Evolutionary conservation across 2,888 invertebrate species (phyloP).

Genomic region (Aquatica leii): DNA sequence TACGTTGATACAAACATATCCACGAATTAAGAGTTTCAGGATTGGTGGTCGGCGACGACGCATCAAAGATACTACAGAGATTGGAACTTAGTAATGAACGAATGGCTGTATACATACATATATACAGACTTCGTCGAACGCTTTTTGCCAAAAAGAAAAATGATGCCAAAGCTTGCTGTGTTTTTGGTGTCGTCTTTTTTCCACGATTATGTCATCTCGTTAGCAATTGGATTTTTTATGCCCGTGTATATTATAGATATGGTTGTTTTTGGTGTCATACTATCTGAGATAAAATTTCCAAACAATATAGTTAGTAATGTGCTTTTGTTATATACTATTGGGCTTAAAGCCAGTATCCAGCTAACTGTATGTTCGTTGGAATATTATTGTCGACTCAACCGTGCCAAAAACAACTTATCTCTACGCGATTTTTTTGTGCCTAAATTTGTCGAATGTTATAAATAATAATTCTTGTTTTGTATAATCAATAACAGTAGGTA

Average conservation of each 20-base stretch:
- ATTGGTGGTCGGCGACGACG: slow-evolving; percentile 94
- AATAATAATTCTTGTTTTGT: too few species aligned
- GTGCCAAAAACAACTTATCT: slow-evolving; percentile 56
- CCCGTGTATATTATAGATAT: slow-evolving; percentile 85
- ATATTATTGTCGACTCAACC: slow-evolving; percentile 81
- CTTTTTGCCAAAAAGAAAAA: slow-evolving; percentile 58
- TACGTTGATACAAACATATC: too few species aligned
- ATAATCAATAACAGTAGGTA: too few species aligned
- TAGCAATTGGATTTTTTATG: slow-evolving; percentile 85
- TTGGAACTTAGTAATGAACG: slow-evolving; percentile 95
- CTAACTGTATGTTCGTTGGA: slow-evolving; percentile 86
- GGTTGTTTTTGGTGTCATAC: slow-evolving; percentile 71
- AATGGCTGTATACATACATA: slow-evolving; percentile 91
- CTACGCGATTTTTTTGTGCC: neutral
- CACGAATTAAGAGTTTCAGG: too few species aligned
- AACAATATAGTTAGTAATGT: slow-evolving; percentile 70
- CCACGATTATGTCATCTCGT: slow-evolving; percentile 85
- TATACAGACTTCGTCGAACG: slow-evolving; percentile 74
- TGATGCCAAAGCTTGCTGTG: slow-evolving; percentile 68
- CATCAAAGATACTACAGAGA: slow-evolving; percentile 85
- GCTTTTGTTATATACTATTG: slow-evolving; percentile 84
- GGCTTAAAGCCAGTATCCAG: slow-evolving; percentile 78
- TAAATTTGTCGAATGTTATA: neutral
- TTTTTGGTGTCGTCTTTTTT: slow-evolving; percentile 84
- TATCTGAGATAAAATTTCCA: slow-evolving; percentile 62